Conservation (phyloP, 2,888 invertebrate species). For the Lobophora halterata region DNA sequence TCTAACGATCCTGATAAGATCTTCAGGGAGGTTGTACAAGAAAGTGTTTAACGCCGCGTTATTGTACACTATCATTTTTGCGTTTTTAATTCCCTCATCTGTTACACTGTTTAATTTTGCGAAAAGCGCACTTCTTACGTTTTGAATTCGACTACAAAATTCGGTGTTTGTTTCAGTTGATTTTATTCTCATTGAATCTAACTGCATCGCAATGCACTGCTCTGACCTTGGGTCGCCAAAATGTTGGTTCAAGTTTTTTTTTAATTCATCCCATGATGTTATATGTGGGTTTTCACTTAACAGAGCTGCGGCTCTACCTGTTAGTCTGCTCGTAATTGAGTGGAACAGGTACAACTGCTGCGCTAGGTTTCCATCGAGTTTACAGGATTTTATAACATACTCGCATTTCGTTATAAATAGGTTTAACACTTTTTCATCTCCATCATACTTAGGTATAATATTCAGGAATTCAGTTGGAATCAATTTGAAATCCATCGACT, state of each 20-base stretch:
- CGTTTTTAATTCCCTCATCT: background rate
- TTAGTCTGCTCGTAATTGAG: background rate
- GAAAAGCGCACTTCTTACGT: background rate
- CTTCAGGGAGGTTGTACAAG: constrained; percentile 1
- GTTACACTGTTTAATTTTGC: background rate
- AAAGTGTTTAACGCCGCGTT: constrained; percentile 1
- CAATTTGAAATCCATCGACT: too few species aligned
- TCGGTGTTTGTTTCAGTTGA: background rate
- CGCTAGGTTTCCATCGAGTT: background rate
- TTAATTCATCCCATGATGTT: background rate
- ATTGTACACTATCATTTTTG: constrained; percentile 1
- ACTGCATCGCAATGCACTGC: constrained; percentile 1
- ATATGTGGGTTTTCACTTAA: background rate
- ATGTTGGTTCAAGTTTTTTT: background rate
- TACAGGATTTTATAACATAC: background rate
- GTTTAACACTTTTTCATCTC: background rate
- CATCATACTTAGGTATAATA: background rate
- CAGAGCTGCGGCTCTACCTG: background rate
- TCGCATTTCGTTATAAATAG: background rate
- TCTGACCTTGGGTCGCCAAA: constrained; percentile 3
- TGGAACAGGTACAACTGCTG: constrained; percentile 1
- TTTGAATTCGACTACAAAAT: constrained; percentile 1
- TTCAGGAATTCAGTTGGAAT: too few species aligned
- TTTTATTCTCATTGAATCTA: background rate
- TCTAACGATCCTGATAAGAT: background rate